These are phyloP conservation scores for Acanthococcus lagerstroemiae DNA, from an alignment of 2,888 invertebrate species.

Conservation along the genomic window DNA sequence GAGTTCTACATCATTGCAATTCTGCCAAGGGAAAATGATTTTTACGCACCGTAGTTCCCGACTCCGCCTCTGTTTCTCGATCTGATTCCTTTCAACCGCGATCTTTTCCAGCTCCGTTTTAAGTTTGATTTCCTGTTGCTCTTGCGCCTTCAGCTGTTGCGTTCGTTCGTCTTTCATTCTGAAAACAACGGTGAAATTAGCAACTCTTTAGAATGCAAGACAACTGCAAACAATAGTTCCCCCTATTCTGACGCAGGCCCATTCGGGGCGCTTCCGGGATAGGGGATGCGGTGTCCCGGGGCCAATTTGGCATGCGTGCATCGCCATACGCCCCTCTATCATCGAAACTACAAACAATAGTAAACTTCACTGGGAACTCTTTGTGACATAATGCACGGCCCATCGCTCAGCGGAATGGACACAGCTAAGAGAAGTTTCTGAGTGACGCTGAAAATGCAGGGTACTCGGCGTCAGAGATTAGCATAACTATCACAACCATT, in stretches of 20 bases:
- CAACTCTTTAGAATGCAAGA: neutral
- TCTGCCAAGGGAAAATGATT: neutral
- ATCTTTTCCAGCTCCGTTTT: conserved; percentile 16
- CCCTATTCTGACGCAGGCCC: no score
- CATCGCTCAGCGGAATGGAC: no score
- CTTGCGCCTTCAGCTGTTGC: neutral
- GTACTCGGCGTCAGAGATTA: no score
- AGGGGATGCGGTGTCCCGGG: no score
- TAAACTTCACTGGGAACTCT: no score
- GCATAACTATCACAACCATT: no score
- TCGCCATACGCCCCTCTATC: no score
- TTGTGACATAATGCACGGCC: no score
- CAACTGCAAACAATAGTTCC: neutral
- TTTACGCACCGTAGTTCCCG: conserved; percentile 12
- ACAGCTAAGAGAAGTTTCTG: no score
- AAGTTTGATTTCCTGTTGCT: conserved; percentile 10
- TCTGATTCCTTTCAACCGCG: conserved; percentile 10
- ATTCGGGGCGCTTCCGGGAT: no score
- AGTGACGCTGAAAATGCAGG: no score
- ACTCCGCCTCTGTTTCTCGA: conserved; percentile 8
- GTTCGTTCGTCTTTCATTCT: conserved; percentile 7
- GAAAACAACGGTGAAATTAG: neutral
- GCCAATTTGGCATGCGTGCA: no score
- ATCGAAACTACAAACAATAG: neutral
- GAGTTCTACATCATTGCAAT: neutral